Evolutionary conservation across 2,797 vertebrate species (phyloP).

Genomic region (Philypnodon macrostomus): DNA sequence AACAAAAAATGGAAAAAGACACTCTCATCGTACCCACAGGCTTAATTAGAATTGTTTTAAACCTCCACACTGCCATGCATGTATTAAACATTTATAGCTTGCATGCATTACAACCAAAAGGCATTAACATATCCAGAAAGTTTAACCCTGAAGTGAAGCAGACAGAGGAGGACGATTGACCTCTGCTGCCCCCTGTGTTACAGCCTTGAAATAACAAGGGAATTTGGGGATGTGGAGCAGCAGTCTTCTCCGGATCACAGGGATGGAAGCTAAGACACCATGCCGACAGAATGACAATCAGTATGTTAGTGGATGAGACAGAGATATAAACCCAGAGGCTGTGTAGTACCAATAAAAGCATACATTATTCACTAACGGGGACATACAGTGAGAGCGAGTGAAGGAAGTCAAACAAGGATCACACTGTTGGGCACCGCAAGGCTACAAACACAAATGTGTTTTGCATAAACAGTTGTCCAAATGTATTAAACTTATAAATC

Average conservation of each 20-base stretch:
- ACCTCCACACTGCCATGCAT: constrained; percentile 65
- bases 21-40: constrained; percentile 68
- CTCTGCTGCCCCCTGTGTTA: constrained; percentile 75
- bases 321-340: constrained; percentile 47
- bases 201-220: constrained; percentile 64
- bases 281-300: constrained; percentile 67
- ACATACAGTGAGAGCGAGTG: constrained; percentile 35
- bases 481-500: no score
- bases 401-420: constrained; percentile 35
- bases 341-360: constrained; percentile 63
- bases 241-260: constrained; percentile 58
- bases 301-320: constrained; percentile 55
- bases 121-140: constrained; percentile 70
- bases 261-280: constrained; percentile 45
- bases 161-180: constrained; percentile 61
- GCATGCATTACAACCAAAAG: constrained; percentile 68
- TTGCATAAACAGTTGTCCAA: no score
- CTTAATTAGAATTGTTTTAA: constrained; percentile 81
- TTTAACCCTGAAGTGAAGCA: constrained; percentile 51
- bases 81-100: constrained; percentile 78
- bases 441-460: constrained; percentile 21
- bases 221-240: constrained; percentile 42
- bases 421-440: constrained; percentile 27
- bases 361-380: constrained; percentile 59
- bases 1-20: constrained; percentile 55